Evolutionary conservation across 2,888 invertebrate genomes (phyloP), one percentile per base, ranked within the genome.

Genomic region (Elmis aenea): DNA sequence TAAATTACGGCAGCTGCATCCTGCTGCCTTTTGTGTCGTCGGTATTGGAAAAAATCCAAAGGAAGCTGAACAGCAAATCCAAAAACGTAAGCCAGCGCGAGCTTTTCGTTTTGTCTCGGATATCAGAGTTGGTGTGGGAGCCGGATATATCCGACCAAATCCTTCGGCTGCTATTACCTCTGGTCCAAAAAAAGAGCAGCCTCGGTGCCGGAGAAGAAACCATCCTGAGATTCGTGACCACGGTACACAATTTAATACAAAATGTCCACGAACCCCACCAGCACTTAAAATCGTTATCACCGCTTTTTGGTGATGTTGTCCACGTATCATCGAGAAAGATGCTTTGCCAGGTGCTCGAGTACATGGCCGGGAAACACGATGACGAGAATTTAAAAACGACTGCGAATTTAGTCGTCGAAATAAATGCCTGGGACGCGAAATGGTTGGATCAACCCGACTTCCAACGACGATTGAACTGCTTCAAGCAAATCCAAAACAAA

Each of bases 381-480:
- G 67, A 71, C 6, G 48, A 67, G 8, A 41, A 53, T 24, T 47
- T 59, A 3, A 48, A 38, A 25, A 69, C 73, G 33, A 71, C 76
- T 33, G 71, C 76, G 0, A 62, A 71, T 8, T 57, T 85, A 8
- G 66, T 86, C 2, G 60, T 62, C 3, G 77, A 85, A 62, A 73
- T 95, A 52, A 96, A 96, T 67, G 83, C 94, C 0, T 93, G 82
- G 75, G 87, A 95, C 66, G 75, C 76, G 25, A 79, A 83, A 45
- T 87, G 87, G 81, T 75, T 95, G n/a, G 94, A 95, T 53, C 94
- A 96, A 60, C 93, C 95, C 0, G 92, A 96, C 68, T 93, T 87
- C 55, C 81, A 86, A 42, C 75, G 75, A 51, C 75, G 96, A 51
- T 71, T 94, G 12, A 79, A 83, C 33, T 86, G 86, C 0, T 89